A percentile compares a stretch with the other conserved stretches of the same genome.
phyloP scores from a whole-genome alignment of 2,797 vertebrate genomes.

The Nothura maculosa region DNA sequence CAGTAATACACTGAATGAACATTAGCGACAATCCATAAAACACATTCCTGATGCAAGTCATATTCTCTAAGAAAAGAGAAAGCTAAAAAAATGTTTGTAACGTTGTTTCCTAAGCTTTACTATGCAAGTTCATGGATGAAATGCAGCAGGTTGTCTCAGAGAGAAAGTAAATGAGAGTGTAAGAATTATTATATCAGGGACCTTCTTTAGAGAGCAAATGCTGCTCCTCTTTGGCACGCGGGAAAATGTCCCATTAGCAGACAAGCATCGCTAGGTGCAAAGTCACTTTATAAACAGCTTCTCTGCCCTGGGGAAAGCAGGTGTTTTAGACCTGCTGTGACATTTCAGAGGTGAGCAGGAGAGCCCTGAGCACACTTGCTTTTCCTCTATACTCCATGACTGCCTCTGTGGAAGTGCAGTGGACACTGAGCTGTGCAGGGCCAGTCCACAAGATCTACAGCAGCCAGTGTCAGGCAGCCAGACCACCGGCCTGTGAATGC shows the following conservation, averaged over 20 bases:
- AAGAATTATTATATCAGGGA: background rate
- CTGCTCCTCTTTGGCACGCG: background rate
- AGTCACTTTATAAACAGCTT: background rate
- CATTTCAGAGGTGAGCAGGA: background rate
- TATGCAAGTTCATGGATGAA: background rate
- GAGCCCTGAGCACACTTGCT: background rate
- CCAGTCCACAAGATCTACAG: background rate
- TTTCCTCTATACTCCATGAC: background rate
- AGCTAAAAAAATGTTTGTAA: background rate
- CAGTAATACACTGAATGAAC: background rate
- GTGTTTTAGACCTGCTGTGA: background rate
- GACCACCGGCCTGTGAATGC: background rate
- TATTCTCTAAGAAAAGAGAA: background rate
- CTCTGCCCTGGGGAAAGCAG: background rate
- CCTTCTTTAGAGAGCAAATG: background rate
- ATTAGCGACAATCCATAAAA: background rate
- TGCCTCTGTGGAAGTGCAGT: background rate
- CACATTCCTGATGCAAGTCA: background rate
- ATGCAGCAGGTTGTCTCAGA: background rate
- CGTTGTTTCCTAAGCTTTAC: background rate
- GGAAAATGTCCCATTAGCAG: background rate
- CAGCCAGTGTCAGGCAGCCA: background rate
- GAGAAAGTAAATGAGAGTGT: background rate
- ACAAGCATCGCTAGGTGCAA: background rate
- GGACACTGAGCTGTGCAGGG: background rate